A percentile compares a stretch with the other conserved stretches of the same genome.
These are phyloP conservation scores for Philaethria dido DNA, from an alignment of 2,888 invertebrate genomes.

Conservation along the genomic window DNA sequence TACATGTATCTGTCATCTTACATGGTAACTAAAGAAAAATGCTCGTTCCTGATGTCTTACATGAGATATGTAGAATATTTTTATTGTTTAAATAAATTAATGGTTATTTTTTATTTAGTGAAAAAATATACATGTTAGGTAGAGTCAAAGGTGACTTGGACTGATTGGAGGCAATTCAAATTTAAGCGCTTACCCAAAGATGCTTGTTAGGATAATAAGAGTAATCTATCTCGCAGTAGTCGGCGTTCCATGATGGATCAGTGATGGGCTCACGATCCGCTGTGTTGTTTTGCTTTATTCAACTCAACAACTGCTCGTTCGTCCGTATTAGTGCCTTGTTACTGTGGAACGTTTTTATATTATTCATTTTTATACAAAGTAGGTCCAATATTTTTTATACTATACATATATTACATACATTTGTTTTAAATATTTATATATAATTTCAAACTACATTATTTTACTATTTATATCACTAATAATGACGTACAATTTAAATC, in stretches of 20 bases:
- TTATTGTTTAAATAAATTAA: constrained; percentile 38
- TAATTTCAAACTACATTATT: too few relatives aligned
- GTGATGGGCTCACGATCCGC: constrained; percentile 78
- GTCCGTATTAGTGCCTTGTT: constrained; percentile 72
- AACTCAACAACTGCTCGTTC: constrained; percentile 69
- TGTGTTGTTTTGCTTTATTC: constrained; percentile 74
- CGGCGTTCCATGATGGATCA: constrained; percentile 71
- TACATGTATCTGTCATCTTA: constrained; percentile 57
- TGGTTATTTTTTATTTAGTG: constrained; percentile 55
- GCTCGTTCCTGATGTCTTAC: constrained; percentile 52
- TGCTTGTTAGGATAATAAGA: constrained; percentile 75
- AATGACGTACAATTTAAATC: too few relatives aligned
- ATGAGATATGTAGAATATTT: constrained; percentile 36
- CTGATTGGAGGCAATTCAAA: constrained; percentile 73
- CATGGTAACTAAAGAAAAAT: constrained; percentile 53
- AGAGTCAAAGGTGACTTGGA: constrained; percentile 56
- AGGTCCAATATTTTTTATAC: neutral
- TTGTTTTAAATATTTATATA: neutral
- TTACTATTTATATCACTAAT: neutral
- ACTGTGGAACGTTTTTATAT: constrained; percentile 44
- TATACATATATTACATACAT: neutral
- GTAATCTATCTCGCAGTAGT: constrained; percentile 75
- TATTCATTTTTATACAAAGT: neutral
- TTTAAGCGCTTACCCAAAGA: constrained; percentile 53
- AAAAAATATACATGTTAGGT: constrained; percentile 59